Evolutionary conservation across 2,888 invertebrate genomes (phyloP), one percentile per base, ranked within the genome.

Genomic region (Hydrotaea cyrtoneurina): DNA sequence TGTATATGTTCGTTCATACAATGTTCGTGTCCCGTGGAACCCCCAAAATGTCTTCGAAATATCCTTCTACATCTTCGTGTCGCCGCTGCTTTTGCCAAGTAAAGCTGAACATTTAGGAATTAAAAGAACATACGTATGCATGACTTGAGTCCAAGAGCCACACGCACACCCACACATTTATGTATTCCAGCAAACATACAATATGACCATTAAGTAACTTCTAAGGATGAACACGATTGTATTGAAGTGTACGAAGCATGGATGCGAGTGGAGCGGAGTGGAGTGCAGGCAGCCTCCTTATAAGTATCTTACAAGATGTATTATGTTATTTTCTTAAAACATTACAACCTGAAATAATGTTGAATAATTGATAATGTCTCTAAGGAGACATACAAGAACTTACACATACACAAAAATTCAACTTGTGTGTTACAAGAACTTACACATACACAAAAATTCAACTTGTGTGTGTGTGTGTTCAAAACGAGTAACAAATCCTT

Each of bases 291-390:
- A 43, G 46, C 21, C 26, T 43, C 11, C 21, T 31, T 50, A 46
- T 57, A 69, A 81, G 71, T 10, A 82, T 50, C 43, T 77, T 80
- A 64, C 62, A 77, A 85, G 82, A 85, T 76, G 72, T 78, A 75
- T 79, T 82, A 69, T 74, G 53, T 77, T 75, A 55, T 85, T 73
- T 79, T 43, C 76, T 66, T 50, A 73, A 76, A 76, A 66, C 78
- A 81, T 76, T 76, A 79, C 66, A 19, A 66, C 75, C 72, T 72
- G 85, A 87, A 89, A 89, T 87, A 90, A 89, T 88, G 89, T 89
- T 89, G 86, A 89, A 89, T 90, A 89, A 89, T 89, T 89, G 89
- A 90, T 90, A 89, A 88, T 86, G 89, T 88, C 90, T 88, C 89
- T 82, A 75, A 87, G 88, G 89, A 88, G 66, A 77, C 82, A 74